Conservation (phyloP, 2,113 vertebrate genomes). For the Datnioides undecimradiatus region DNA sequence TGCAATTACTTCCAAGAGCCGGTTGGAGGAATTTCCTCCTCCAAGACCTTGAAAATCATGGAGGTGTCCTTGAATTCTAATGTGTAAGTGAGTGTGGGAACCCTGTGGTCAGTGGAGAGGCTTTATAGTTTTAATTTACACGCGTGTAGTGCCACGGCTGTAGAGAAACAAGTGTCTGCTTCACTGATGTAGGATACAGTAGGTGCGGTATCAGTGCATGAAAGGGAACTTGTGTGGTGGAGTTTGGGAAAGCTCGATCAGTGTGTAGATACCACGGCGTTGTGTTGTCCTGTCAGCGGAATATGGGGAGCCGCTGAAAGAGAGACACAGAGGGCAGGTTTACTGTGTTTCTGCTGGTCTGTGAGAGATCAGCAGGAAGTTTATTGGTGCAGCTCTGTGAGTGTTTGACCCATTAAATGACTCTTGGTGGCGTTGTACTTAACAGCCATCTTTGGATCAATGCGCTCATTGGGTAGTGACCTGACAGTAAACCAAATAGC, state of each 20-base stretch:
- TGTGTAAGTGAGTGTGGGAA: slow-evolving; percentile 29
- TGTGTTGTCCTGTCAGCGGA: slow-evolving; percentile 16
- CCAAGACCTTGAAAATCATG: not conserved
- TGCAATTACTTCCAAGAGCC: not conserved
- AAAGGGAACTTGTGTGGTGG: slow-evolving; percentile 43
- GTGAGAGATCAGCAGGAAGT: not conserved
- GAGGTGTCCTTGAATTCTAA: not conserved
- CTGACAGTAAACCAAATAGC: too few relatives aligned
- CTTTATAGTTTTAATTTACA: slow-evolving; percentile 49
- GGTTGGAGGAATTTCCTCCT: not conserved
- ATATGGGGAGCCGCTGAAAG: not conserved
- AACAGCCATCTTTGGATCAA: too few relatives aligned
- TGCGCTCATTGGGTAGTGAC: too few relatives aligned
- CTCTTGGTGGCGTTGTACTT: too few relatives aligned
- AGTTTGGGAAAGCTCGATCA: slow-evolving; percentile 46
- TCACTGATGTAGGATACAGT: slow-evolving; percentile 23
- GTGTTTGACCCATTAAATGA: too few relatives aligned
- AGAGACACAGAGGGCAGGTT: not conserved
- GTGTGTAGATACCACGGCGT: slow-evolving; percentile 16
- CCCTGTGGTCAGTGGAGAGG: not conserved
- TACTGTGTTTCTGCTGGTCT: not conserved
- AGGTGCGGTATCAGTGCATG: slow-evolving; percentile 10
- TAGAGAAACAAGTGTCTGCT: slow-evolving; percentile 14
- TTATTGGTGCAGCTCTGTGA: too few relatives aligned
- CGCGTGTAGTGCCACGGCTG: slow-evolving; percentile 10